A percentile compares a stretch with the other conserved stretches of the same genome.
phyloP scores from a whole-genome alignment of 2,888 invertebrate genomes.

The Troilus luridus region DNA sequence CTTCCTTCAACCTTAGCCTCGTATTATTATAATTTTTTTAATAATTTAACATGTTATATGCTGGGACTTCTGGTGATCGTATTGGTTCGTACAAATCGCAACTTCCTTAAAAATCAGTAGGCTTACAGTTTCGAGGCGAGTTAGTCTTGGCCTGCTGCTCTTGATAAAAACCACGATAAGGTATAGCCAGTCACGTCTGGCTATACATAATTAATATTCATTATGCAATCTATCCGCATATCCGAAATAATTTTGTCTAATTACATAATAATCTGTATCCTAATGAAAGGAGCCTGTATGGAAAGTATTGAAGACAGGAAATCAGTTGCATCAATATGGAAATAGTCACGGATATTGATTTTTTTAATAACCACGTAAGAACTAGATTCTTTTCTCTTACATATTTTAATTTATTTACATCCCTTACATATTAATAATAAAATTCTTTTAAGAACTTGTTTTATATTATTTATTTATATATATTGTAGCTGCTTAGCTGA shows the following conservation, averaged over 20 bases:
- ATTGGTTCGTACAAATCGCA: background rate
- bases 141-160: constrained; percentile 13
- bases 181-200: background rate
- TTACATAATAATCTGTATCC: background rate
- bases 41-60: too few species aligned
- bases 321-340: too few species aligned
- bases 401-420: too few species aligned
- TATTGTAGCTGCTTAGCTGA: too few species aligned
- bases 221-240: background rate
- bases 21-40: too few species aligned
- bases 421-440: too few species aligned
- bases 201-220: background rate
- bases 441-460: too few species aligned
- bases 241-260: background rate
- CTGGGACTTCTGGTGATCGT: background rate
- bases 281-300: background rate
- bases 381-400: too few species aligned
- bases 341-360: too few species aligned
- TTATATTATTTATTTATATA: too few species aligned
- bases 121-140: background rate
- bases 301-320: background rate
- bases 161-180: background rate
- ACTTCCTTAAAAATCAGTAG: constrained; percentile 14
- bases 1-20: too few species aligned
- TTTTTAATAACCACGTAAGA: too few species aligned